Conservation (phyloP, 2,797 vertebrate genomes). For the Syngnathus rostellatus region DNA sequence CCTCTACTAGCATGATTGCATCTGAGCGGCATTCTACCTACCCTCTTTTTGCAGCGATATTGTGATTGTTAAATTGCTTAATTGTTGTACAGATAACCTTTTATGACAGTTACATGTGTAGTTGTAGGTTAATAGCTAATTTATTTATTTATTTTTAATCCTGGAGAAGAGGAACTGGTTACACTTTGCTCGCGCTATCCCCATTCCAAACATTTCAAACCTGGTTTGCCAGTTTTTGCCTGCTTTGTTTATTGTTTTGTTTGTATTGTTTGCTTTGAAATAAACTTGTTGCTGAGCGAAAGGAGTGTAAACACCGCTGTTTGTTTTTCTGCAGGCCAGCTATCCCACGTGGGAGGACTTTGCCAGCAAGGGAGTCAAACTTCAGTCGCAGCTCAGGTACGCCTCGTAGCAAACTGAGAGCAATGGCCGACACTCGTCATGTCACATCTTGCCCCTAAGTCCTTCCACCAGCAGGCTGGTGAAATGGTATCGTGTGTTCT, state of each 20-base stretch:
- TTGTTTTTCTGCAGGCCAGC: constrained; percentile 65
- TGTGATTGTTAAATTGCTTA: background rate
- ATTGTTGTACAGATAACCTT: background rate
- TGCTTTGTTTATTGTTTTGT: background rate
- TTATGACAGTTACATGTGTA: too few species aligned
- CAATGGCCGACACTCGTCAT: background rate
- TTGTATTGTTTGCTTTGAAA: background rate
- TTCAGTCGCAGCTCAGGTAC: constrained; percentile 79
- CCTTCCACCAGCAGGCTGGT: background rate
- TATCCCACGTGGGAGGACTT: constrained; percentile 83
- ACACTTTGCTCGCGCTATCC: too few species aligned
- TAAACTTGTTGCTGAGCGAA: background rate
- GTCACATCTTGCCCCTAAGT: background rate
- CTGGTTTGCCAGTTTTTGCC: background rate
- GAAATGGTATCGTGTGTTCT: background rate
- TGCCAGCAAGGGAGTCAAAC: constrained; percentile 75
- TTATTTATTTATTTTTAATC: too few species aligned
- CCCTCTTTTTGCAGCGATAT: background rate
- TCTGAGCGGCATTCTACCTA: background rate
- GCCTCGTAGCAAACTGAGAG: background rate
- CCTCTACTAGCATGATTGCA: background rate
- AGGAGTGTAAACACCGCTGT: constrained; percentile 1
- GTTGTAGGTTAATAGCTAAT: too few species aligned
- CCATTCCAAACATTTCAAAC: too few species aligned
- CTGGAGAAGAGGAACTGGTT: too few species aligned